Evolutionary conservation across 2,797 vertebrate species (phyloP).

Genomic region (Menidia menidia): DNA sequence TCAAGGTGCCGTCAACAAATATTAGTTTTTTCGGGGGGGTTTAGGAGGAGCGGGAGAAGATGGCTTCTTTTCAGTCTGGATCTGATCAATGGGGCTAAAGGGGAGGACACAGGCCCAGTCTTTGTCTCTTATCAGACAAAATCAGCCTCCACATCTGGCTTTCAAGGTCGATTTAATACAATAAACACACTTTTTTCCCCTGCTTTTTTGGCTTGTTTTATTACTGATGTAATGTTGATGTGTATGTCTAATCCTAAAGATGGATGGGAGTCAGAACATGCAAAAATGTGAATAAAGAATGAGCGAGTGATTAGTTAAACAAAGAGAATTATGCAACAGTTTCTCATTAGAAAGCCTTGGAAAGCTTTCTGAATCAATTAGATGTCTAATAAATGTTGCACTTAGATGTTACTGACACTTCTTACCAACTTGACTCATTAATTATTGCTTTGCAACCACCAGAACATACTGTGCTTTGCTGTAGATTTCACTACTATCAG

Average conservation of each 20-base stretch:
- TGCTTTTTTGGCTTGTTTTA: background rate
- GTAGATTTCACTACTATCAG: background rate
- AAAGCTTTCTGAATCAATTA: slow-evolving; percentile 12
- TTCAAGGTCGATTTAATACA: background rate
- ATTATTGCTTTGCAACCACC: background rate
- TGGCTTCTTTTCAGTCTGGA: background rate
- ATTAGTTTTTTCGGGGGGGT: slow-evolving; percentile 13
- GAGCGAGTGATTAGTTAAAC: slow-evolving; percentile 8
- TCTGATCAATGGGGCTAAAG: slow-evolving; percentile 14
- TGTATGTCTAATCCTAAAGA: slow-evolving; percentile 3
- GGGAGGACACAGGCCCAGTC: background rate
- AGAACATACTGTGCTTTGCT: slow-evolving; percentile 1
- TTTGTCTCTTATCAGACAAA: slow-evolving; percentile 17
- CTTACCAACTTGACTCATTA: slow-evolving; percentile 17
- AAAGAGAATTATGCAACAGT: slow-evolving; percentile 4
- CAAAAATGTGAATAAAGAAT: slow-evolving; percentile 6
- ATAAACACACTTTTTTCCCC: background rate
- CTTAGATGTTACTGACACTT: slow-evolving; percentile 13
- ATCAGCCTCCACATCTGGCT: background rate
- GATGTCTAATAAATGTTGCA: slow-evolving; percentile 13
- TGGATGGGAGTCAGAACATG: background rate
- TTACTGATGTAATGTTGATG: slow-evolving; percentile 1
- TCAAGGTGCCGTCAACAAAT: slow-evolving; percentile 29
- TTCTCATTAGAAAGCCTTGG: slow-evolving; percentile 1
- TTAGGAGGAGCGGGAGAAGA: background rate